Conservation (phyloP, 2,888 invertebrate genomes). For the Agrotis exclamationis region DNA sequence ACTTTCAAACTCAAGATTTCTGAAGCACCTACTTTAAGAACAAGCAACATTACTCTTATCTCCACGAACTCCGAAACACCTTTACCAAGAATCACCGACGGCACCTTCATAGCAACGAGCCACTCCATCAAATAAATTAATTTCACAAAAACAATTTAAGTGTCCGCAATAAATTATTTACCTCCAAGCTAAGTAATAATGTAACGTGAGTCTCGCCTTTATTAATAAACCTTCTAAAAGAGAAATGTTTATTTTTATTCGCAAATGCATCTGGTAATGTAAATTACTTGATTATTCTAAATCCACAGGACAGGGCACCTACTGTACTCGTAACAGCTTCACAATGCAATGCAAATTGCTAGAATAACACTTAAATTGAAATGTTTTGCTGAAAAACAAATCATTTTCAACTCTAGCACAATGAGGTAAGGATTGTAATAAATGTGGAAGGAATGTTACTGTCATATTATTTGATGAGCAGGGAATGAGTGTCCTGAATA, state of each 20-base stretch:
- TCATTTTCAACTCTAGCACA: constrained; percentile 68
- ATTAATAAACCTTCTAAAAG: constrained; percentile 60
- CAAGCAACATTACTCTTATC: constrained; percentile 47
- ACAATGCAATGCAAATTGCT: constrained; percentile 82
- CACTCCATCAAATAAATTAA: constrained; percentile 70
- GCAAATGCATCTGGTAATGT: constrained; percentile 65
- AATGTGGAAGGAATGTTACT: constrained; percentile 68
- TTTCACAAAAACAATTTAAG: constrained; percentile 73
- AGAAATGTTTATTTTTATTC: constrained; percentile 66
- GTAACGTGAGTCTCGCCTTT: constrained; percentile 62
- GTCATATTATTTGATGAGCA: constrained; percentile 83
- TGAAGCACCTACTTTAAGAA: constrained; percentile 34
- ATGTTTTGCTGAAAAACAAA: constrained; percentile 66
- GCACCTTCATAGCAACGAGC: constrained; percentile 61
- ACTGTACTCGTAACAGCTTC: constrained; percentile 65
- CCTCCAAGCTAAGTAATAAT: constrained; percentile 63
- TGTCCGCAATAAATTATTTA: constrained; percentile 68
- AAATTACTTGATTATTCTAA: constrained; percentile 72
- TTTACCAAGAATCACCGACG: constrained; percentile 65
- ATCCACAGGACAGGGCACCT: constrained; percentile 63
- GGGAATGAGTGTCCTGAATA: constrained; percentile 85
- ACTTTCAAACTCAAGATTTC: background rate
- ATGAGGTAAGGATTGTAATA: constrained; percentile 64
- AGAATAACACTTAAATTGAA: constrained; percentile 84
- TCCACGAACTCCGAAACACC: constrained; percentile 45